Conservation (phyloP, 2,888 invertebrate genomes). For the Eucera pruinosa region DNA sequence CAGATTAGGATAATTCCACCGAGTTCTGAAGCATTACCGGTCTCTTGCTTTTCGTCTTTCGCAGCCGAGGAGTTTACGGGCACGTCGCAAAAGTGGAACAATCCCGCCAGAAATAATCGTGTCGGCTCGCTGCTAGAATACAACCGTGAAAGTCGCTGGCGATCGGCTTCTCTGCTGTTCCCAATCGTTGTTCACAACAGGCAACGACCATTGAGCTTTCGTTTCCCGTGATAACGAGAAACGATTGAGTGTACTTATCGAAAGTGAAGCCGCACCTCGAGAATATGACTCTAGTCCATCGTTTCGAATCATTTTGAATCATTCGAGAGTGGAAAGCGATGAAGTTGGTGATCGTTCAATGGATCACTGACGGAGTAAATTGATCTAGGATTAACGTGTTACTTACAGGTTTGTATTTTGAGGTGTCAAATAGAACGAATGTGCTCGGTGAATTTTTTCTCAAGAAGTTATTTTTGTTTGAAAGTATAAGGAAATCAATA, state of each 20-base stretch:
- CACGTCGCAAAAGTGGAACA: slow-evolving; percentile 60
- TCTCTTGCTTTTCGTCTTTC: slow-evolving; percentile 44
- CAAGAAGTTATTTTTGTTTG: too few relatives aligned
- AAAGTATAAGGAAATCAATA: too few relatives aligned
- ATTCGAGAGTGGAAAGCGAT: slow-evolving; percentile 35
- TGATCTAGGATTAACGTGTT: background rate
- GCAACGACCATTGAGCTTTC: slow-evolving; percentile 23
- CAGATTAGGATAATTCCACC: slow-evolving; percentile 29
- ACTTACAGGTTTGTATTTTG: too few relatives aligned
- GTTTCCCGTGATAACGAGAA: slow-evolving; percentile 25
- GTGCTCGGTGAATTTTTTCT: too few relatives aligned
- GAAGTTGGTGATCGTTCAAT: background rate
- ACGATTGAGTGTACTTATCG: slow-evolving; percentile 34
- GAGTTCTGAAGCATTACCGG: slow-evolving; percentile 25
- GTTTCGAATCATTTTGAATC: slow-evolving; percentile 8
- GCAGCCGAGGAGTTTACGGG: slow-evolving; percentile 17
- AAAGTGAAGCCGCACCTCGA: slow-evolving; percentile 35
- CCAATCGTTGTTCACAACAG: slow-evolving; percentile 24
- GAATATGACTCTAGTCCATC: background rate
- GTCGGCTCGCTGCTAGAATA: slow-evolving; percentile 22
- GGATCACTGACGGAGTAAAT: slow-evolving; percentile 12
- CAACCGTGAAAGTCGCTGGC: slow-evolving; percentile 55
- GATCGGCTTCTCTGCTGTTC: slow-evolving; percentile 28
- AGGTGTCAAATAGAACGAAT: too few relatives aligned
- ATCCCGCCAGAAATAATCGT: slow-evolving; percentile 60